Base-by-base conservation (phyloP, 2,888 invertebrate species). In the Caenorhabditis doughertyi region DNA sequence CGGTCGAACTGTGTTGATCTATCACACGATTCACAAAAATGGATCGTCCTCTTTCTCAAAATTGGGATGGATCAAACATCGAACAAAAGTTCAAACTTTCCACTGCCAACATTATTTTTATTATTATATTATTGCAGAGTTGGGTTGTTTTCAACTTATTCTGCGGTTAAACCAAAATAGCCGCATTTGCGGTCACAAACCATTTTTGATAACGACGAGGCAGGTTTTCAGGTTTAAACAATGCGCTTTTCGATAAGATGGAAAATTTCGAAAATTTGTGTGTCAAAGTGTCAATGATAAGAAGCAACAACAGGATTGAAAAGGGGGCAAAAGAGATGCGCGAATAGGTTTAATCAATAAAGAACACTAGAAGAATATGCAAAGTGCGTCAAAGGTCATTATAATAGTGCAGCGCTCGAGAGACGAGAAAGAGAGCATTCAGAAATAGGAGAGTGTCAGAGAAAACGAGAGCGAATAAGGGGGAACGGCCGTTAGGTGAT, bases 51-150 rank as follows among this genome's bases (percentile, higher is more conserved):
- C 49, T 2, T 3, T 18, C 49, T 29, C 55, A 42, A 64, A 73
- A 64, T 56, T 73, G 21, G 9, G 9, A 27, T 42, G 64, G 76
- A 76, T 76, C 67, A 76, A 76, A 76, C 76, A 76, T 68, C 68
- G 76, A 76, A 53, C 76, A 67, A 68, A 68, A 76, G 68, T 68
- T 76, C 76, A 76, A 74, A 74, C 73, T 73, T 60, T 62, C 39
- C 60, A 13, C 13, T n/a, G n/a, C n/a, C n/a, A n/a, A n/a, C n/a
- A n/a, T 42, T 27, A 21, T 23, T 27, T 47, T 9, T 25, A 3
- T n/a, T 16, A 39, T 9, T 23, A 25, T 32, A 32, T 47, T 39
- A 58, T 58, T 42, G 42, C 27, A 44, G 44, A 8, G 18, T 27
- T 11, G 21, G 60, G 42, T 3, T 76, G 68, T 76, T 76, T 76